phyloP scores from a whole-genome alignment of 1,140 invertebrate species.

The Manduca sexta region DNA sequence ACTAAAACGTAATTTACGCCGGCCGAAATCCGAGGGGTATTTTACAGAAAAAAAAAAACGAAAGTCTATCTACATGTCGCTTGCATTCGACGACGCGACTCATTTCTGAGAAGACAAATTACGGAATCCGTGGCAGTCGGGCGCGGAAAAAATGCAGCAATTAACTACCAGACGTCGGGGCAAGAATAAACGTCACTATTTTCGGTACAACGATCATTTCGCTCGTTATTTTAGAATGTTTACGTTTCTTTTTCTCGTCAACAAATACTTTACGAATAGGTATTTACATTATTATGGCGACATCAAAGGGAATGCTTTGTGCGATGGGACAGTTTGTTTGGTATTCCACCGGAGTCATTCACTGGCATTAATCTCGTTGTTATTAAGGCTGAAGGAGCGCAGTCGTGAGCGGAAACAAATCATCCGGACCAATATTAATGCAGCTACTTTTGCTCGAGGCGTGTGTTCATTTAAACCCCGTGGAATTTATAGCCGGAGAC shows the following conservation, averaged over 20 bases:
- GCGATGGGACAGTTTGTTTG: conserved; percentile 8
- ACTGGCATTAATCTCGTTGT: conserved; percentile 32
- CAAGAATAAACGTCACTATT: conserved; percentile 53
- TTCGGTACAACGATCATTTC: conserved; percentile 42
- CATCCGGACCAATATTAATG: conserved; percentile 45
- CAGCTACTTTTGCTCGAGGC: conserved; percentile 39
- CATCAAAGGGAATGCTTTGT: conserved; percentile 30
- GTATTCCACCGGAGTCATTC: conserved; percentile 6
- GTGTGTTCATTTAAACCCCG: conserved; percentile 37
- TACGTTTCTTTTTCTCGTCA: conserved; percentile 32
- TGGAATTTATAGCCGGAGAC: conserved; percentile 52
- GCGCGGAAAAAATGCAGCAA: conserved; percentile 67
- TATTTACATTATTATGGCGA: conserved; percentile 27
- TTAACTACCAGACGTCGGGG: conserved; percentile 50
- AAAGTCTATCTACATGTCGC: conserved; percentile 59
- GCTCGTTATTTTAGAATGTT: conserved; percentile 50
- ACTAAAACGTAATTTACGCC: conserved; percentile 68
- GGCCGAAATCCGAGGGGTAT: conserved; percentile 51
- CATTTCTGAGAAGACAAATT: conserved; percentile 72
- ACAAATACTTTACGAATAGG: conserved; percentile 16
- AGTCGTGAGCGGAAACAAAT: conserved; percentile 49
- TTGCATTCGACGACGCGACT: conserved; percentile 66
- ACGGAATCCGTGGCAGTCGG: conserved; percentile 57
- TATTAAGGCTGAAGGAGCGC: conserved; percentile 44
- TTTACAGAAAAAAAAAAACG: conserved; percentile 61